phyloP scores from a whole-genome alignment of 2,888 invertebrate genomes.

The Lasioglossum leucozonium region DNA sequence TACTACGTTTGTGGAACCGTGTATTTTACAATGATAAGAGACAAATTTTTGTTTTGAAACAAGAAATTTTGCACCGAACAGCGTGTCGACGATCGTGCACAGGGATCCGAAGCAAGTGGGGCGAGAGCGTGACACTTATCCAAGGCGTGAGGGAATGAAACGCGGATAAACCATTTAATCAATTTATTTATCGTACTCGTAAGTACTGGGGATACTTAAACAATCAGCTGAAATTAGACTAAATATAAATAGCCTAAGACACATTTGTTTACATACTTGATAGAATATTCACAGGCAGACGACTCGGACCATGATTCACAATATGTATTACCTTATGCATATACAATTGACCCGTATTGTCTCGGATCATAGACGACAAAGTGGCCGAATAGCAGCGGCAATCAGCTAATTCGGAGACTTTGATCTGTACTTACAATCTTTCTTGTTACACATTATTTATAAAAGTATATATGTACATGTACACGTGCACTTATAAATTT shows the following conservation, averaged over 20 bases:
- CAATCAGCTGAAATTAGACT: conserved; percentile 71
- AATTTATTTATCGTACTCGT: conserved; percentile 73
- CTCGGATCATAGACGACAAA: conserved; percentile 62
- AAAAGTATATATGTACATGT: conserved; percentile 11
- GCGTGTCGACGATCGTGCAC: too few species aligned
- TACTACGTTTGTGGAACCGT: neutral
- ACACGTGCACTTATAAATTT: neutral
- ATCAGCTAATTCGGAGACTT: conserved; percentile 56
- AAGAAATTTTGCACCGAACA: neutral
- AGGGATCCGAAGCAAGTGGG: too few species aligned
- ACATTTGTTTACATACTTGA: conserved; percentile 59
- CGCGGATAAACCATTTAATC: conserved; percentile 69
- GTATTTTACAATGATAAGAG: neutral
- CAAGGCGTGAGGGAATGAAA: conserved; percentile 1
- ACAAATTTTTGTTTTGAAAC: neutral
- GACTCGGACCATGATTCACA: conserved; percentile 50
- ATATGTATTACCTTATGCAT: conserved; percentile 63
- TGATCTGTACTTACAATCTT: conserved; percentile 46
- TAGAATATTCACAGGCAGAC: conserved; percentile 70
- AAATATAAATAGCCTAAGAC: conserved; percentile 73
- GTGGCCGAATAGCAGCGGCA: conserved; percentile 49
- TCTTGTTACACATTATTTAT: conserved; percentile 26
- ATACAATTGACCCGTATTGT: conserved; percentile 71
- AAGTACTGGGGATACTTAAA: conserved; percentile 73
- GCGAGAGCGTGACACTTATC: neutral